These are phyloP conservation scores for Brachionus rubens DNA, from an alignment of 1,140 invertebrate genomes.

Conservation along the genomic window DNA sequence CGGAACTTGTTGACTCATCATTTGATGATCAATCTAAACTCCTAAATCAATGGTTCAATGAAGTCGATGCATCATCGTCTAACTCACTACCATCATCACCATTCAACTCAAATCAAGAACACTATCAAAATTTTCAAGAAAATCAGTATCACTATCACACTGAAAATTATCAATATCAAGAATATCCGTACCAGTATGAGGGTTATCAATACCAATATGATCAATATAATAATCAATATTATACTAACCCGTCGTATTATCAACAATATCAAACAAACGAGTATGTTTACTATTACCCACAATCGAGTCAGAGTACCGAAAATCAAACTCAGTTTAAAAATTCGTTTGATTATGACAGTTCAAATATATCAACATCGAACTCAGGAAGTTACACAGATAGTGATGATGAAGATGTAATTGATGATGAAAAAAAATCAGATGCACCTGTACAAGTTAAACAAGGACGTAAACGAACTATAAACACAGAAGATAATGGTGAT, in stretches of 20 bases:
- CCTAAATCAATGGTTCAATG: neutral
- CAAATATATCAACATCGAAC: neutral
- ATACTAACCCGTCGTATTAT: neutral
- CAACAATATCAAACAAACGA: neutral
- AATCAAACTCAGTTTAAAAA: neutral
- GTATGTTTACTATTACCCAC: neutral
- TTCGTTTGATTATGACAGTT: neutral
- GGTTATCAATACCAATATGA: neutral
- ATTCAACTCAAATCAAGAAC: neutral
- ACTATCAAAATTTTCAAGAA: neutral
- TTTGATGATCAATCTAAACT: conserved; percentile 18
- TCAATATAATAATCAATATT: neutral
- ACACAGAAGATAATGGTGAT: neutral
- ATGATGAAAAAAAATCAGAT: neutral
- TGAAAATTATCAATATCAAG: neutral
- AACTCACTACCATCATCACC: neutral
- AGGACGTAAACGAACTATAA: neutral
- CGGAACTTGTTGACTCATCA: conserved; percentile 11
- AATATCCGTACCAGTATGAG: neutral
- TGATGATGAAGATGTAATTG: neutral
- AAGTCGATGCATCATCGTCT: neutral
- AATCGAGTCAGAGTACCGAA: neutral
- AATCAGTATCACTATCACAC: neutral
- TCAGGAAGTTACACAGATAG: neutral
- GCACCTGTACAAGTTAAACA: neutral